Base-by-base conservation (phyloP, 2,797 vertebrate species). In the Cryptoprocta ferox region DNA sequence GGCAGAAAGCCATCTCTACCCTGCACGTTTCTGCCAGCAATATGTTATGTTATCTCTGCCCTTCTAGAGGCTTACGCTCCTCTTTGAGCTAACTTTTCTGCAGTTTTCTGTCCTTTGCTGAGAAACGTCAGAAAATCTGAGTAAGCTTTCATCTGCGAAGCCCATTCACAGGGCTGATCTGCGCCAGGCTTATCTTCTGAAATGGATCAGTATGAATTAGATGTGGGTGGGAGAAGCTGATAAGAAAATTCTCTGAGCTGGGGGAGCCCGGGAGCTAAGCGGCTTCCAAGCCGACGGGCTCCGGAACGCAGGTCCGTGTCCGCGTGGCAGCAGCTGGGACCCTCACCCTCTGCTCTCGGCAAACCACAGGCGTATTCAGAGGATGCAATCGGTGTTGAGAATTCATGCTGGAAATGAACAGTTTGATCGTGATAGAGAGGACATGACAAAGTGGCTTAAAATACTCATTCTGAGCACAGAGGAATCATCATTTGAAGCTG, bases 291-390 rank as follows among this genome's bases (percentile, higher is more conserved):
- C 16, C 0, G 26, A 78, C 56, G 61, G 63, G 65, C 1, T 42
- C 13, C 88, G 35, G 42, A 42, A 73, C 30, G 56, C 28, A 21
- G n/a, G 76, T 26, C 24, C 1, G 10, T 11, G 6, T n/a, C 45
- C 0, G 0, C 3, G 10, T 3, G 56, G 56, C 56, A 24, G 48
- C 21, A 4, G 63, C 76, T 42, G 32, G 53, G 73, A 12, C 45
- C 50, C 2, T 7, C 7, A 14, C 12, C 13, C n/a, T 11, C 53
- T 5, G 61, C 15, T 18, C 79, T 12, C 24, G 26, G 53, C 7
- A 15, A 59, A 30, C 37, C 2, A 6, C 15, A 21, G 5, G 6
- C 3, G 0, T 35, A 3, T n/a, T 30, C 32, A n/a, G 0, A 6
- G 21, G 26, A 10, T 16, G 26, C 0, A 0, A 35, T 32, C 26